Percentiles rank a stretch among this genome's conserved stretches.
phyloP scores from a whole-genome alignment of 2,888 invertebrate species.

The Drosophila kambysellisi region DNA sequence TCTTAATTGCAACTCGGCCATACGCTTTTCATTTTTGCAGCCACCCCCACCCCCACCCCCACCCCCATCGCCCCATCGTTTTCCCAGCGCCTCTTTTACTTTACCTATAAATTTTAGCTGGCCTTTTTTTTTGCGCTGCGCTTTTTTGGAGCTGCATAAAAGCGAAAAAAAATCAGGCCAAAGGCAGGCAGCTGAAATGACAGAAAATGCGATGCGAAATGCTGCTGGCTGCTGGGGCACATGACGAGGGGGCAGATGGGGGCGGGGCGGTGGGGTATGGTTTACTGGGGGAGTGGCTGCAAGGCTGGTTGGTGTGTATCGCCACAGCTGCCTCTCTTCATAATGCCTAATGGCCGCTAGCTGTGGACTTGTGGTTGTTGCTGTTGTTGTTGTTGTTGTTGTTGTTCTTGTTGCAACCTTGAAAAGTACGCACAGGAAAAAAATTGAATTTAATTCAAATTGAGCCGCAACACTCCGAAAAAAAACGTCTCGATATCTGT shows the following conservation, averaged over 20 bases:
- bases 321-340: slow-evolving; percentile 42
- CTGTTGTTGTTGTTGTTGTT: slow-evolving; percentile 3
- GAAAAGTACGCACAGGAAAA: slow-evolving; percentile 43
- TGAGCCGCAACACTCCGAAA: slow-evolving; percentile 47
- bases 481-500: background rate
- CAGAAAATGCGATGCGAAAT: slow-evolving; percentile 56
- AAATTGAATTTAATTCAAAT: slow-evolving; percentile 76
- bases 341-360: slow-evolving; percentile 69
- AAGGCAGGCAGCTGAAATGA: slow-evolving; percentile 54
- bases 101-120: slow-evolving; percentile 11
- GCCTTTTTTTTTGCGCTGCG: slow-evolving; percentile 5
- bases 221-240: background rate
- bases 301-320: slow-evolving; percentile 11
- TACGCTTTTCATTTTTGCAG: slow-evolving; percentile 52
- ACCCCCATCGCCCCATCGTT: background rate
- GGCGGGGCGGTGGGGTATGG: slow-evolving; percentile 3
- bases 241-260: slow-evolving; percentile 1
- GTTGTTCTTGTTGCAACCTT: slow-evolving; percentile 58
- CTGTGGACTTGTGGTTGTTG: slow-evolving; percentile 30
- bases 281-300: slow-evolving; percentile 7
- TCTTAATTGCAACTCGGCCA: slow-evolving; percentile 44
- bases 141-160: slow-evolving; percentile 43
- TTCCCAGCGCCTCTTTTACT: background rate
- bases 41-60: background rate
- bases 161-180: slow-evolving; percentile 46